A percentile compares a stretch with the other conserved stretches of the same genome.
phyloP scores from a whole-genome alignment of 2,797 vertebrate genomes.

The Thaleichthys pacificus region DNA sequence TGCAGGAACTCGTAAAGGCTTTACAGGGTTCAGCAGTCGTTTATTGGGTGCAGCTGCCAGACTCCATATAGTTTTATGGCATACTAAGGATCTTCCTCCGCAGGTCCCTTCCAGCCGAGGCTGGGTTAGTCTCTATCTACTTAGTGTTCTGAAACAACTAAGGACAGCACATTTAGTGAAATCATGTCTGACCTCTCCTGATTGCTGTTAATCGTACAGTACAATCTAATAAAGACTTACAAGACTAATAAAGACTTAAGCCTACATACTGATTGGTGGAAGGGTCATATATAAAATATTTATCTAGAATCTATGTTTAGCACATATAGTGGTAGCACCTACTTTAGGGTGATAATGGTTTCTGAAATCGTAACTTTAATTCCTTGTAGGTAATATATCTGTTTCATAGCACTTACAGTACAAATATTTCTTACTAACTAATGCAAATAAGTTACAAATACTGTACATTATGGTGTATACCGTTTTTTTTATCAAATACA shows the following conservation, averaged over 20 bases:
- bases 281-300: background rate
- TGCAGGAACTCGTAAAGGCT: conserved; percentile 64
- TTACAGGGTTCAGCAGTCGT: conserved; percentile 69
- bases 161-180: conserved; percentile 21
- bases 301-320: too few relatives aligned
- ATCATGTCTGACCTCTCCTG: conserved; percentile 8
- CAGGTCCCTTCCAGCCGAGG: conserved; percentile 30
- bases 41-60: conserved; percentile 73
- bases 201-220: background rate
- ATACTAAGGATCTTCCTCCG: conserved; percentile 65
- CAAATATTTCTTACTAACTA: too few relatives aligned
- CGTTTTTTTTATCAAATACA: too few relatives aligned
- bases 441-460: too few relatives aligned
- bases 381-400: too few relatives aligned
- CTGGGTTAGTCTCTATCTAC: conserved; percentile 28
- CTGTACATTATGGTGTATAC: too few relatives aligned
- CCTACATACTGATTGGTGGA: background rate
- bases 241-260: background rate
- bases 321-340: too few relatives aligned
- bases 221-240: conserved; percentile 3
- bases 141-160: conserved; percentile 34
- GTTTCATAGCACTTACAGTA: too few relatives aligned
- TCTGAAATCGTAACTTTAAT: too few relatives aligned
- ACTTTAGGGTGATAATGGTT: too few relatives aligned
- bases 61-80: conserved; percentile 65